Conservation (phyloP, 2,113 vertebrate genomes). For the Montifringilla adamsi region DNA sequence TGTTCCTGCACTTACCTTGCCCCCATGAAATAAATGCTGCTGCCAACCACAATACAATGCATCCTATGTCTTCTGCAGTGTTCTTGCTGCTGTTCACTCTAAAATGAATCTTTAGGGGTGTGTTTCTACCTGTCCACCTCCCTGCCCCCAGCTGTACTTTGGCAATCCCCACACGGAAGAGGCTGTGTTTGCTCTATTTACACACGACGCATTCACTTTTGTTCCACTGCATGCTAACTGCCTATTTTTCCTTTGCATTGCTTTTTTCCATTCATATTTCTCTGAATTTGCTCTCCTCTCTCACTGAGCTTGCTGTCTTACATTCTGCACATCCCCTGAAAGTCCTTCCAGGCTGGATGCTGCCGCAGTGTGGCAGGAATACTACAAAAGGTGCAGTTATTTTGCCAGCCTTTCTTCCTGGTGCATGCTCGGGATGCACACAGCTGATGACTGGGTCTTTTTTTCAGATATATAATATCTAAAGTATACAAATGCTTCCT, state of each 20-base stretch:
- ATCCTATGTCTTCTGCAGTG: neutral
- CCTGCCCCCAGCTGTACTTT: neutral
- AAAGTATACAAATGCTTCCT: neutral
- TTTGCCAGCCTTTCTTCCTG: neutral
- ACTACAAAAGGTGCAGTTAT: neutral
- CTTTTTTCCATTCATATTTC: neutral
- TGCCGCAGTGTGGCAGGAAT: neutral
- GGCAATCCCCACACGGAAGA: neutral
- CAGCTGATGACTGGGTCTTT: neutral
- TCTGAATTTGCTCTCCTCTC: neutral
- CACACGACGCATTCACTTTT: neutral
- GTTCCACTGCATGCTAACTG: neutral
- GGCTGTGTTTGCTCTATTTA: neutral
- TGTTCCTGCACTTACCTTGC: neutral
- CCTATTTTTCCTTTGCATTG: neutral
- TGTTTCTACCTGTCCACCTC: neutral
- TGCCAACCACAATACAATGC: neutral
- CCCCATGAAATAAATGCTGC: neutral
- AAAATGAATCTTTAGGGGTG: neutral
- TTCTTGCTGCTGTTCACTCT: neutral
- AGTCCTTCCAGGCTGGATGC: neutral
- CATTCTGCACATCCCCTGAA: neutral
- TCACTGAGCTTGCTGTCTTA: neutral
- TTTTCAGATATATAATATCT: neutral
- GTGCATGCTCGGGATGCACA: accelerated